Base-by-base conservation (phyloP, 2,888 invertebrate species). In the Stramonita haemastoma region DNA sequence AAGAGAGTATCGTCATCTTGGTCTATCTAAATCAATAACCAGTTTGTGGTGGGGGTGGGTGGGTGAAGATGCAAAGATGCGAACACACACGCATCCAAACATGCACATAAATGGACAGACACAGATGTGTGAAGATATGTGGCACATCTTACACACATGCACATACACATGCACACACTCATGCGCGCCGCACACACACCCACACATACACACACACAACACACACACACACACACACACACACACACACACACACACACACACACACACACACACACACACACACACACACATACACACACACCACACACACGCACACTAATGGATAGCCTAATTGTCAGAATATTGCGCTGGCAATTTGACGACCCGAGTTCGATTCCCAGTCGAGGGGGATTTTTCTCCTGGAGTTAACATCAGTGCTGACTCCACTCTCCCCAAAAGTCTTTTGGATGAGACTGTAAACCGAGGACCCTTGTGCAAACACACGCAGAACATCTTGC, bases 161-260 rank as follows among this genome's bases (percentile, higher is more conserved):
- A 77, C 73, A 77, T n/a, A 77, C 73, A 77, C 73, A 73, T 26
- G 26, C 73, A 73, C 73, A 73, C 73, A 73, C 73, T 22, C 70
- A 73, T 26, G 26, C 70, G 26, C 70, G 15, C 6, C 77, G 8
- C 79, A 26, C 79, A 34, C 34, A 26, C 79, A 34, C 79, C 1
- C 79, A 34, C 79, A 19, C 79, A 79, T 8, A 79, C 34, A 32
- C 79, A 79, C 34, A 79, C 79, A 79, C 79, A 79, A 1, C 22
- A 22, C 73, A 73, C n/a, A n/a, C 73, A n/a, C 2, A 73, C 73
- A 73, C 73, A 73, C 22, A 73, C 22, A 32, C 77, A 32, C 77
- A 79, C 77, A 79, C 19, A 79, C 77, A 79, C 77, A 79, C 77
- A 79, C 32, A 79, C 77, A 79, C 77, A 79, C 77, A 79, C 77